Conservation (phyloP, 2,113 vertebrate species). For the Psittacula cyanocephala region DNA sequence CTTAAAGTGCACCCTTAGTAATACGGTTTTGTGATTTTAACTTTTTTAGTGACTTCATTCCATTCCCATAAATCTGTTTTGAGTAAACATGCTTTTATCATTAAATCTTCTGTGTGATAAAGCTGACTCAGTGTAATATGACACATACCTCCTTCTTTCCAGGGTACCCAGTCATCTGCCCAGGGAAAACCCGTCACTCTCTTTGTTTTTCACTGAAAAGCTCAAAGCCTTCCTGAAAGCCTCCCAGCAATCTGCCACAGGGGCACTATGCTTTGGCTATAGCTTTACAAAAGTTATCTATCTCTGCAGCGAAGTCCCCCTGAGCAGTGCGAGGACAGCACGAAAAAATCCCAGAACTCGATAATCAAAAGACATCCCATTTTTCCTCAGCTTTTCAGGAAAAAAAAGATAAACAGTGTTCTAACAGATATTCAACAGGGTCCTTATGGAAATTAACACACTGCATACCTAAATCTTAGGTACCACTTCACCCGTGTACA, state of each 20-base stretch:
- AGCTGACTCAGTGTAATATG: slow-evolving; percentile 59
- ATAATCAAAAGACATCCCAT: not conserved
- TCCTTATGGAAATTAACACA: not conserved
- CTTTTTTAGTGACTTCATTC: slow-evolving; percentile 6
- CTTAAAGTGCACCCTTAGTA: not conserved
- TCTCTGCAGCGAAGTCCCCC: not conserved
- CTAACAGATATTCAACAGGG: not conserved
- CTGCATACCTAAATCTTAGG: not conserved
- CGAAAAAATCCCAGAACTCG: not conserved
- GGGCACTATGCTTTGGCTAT: not conserved
- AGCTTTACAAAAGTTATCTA: not conserved
- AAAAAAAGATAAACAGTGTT: not conserved
- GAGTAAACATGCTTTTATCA: slow-evolving; percentile 56
- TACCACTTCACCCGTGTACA: not conserved
- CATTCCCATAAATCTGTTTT: slow-evolving; percentile 40
- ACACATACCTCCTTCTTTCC: slow-evolving; percentile 36
- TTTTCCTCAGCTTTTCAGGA: not conserved
- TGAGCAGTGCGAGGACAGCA: not conserved
- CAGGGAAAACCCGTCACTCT: not conserved
- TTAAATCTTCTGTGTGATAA: slow-evolving; percentile 46
- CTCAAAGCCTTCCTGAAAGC: slow-evolving; percentile 25
- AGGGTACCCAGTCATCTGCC: slow-evolving; percentile 17
- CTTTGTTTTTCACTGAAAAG: slow-evolving; percentile 14
- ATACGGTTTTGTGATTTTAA: slow-evolving; percentile 19
- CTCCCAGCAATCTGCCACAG: not conserved